phyloP scores from a whole-genome alignment of 2,888 invertebrate genomes.

The Quadroppia sp. region DNA sequence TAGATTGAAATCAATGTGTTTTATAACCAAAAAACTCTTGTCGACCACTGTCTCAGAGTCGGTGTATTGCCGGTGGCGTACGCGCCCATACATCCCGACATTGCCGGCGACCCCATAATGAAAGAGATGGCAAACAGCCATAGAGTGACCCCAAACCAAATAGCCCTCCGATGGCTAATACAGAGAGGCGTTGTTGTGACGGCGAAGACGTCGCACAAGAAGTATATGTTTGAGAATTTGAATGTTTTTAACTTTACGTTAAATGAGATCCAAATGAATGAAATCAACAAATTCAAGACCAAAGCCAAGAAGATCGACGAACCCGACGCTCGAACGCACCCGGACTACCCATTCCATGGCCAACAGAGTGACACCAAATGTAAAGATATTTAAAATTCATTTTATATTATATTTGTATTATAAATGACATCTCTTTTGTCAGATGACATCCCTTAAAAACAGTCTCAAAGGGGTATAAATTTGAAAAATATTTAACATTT shows the following conservation, averaged over 20 bases:
- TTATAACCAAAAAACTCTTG: background rate
- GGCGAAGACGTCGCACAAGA: constrained; percentile 74
- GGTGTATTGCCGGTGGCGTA: background rate
- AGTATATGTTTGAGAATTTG: constrained; percentile 67
- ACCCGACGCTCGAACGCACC: background rate
- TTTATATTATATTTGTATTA: no score
- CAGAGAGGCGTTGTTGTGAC: constrained; percentile 70
- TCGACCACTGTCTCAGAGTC: background rate
- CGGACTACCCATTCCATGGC: background rate
- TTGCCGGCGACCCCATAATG: constrained; percentile 66
- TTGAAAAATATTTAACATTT: no score
- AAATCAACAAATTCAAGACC: background rate
- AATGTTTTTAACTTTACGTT: constrained; percentile 64
- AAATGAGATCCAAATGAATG: background rate
- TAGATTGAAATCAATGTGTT: background rate
- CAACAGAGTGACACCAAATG: no score
- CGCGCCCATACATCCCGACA: background rate
- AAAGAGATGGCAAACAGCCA: constrained; percentile 63
- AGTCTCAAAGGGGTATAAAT: no score
- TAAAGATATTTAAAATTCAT: no score
- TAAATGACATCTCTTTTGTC: no score
- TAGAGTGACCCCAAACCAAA: constrained; percentile 64
- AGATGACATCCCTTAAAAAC: no score
- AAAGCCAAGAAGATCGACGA: background rate
- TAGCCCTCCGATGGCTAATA: constrained; percentile 62